Percentiles rank a stretch among this genome's conserved stretches.
Evolutionary conservation across 1,140 invertebrate genomes (phyloP).

Genomic region (Calephelis virginiensis): DNA sequence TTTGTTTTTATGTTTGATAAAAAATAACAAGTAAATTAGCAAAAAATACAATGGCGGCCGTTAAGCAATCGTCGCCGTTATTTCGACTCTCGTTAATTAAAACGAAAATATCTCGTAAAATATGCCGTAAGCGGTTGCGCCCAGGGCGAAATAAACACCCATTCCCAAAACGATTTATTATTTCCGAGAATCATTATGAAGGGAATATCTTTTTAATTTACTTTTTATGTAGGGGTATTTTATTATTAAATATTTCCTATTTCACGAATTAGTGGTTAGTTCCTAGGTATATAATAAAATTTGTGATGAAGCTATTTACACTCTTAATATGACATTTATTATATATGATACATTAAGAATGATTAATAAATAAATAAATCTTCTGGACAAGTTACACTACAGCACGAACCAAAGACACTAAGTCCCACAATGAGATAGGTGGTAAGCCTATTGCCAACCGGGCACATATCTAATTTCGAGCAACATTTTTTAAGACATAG

Average conservation of each 20-base stretch:
- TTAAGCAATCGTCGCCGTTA: conserved; percentile 25
- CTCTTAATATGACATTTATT: not conserved
- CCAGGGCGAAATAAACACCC: conserved; percentile 23
- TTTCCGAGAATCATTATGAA: conserved; percentile 17
- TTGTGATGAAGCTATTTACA: not conserved
- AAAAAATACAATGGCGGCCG: conserved; percentile 16
- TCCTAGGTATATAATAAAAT: not conserved
- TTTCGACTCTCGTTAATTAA: conserved; percentile 44
- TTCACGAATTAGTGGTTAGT: too few species aligned
- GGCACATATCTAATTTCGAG: too few species aligned
- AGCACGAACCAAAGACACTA: too few species aligned
- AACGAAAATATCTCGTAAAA: conserved; percentile 56
- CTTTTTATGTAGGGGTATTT: too few species aligned
- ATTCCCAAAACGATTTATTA: conserved; percentile 10
- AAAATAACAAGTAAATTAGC: not conserved
- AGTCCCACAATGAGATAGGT: too few species aligned
- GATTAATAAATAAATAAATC: not conserved
- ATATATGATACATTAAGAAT: not conserved
- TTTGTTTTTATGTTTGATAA: too few species aligned
- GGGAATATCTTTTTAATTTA: too few species aligned
- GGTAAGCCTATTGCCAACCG: too few species aligned
- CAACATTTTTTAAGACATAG: too few species aligned
- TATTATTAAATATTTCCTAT: too few species aligned
- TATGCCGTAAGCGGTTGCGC: conserved; percentile 40
- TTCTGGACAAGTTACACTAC: not conserved